A percentile compares a stretch with the other conserved stretches of the same genome.
Conservation (phyloP, 2,888 invertebrate species). For the Morpho helenor region DNA sequence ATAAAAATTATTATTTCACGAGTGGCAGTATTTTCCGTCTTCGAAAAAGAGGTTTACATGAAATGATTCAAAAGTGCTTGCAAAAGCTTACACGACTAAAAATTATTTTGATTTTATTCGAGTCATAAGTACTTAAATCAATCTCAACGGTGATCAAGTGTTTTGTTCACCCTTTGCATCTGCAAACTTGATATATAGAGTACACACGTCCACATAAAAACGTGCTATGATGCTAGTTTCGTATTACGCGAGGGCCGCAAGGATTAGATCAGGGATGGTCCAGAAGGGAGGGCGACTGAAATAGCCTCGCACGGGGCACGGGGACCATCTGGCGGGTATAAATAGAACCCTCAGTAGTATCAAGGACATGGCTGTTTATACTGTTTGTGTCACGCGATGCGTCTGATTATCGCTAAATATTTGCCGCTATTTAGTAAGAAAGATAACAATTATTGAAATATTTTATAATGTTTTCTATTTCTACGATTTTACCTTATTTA, state of each 20-base stretch:
- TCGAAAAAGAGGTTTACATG: too few relatives aligned
- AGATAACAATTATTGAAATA: too few relatives aligned
- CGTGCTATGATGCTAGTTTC: slow-evolving; percentile 29
- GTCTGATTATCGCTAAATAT: neutral
- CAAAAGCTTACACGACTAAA: too few relatives aligned
- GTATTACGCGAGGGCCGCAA: slow-evolving; percentile 35
- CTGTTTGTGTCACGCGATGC: slow-evolving; percentile 24
- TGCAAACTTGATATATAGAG: slow-evolving; percentile 6
- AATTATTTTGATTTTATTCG: too few relatives aligned
- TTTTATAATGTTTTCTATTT: too few relatives aligned
- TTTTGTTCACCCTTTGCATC: neutral
- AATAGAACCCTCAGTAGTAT: slow-evolving; percentile 76
- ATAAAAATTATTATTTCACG: too few relatives aligned
- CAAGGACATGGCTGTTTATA: slow-evolving; percentile 70
- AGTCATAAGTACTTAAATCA: too few relatives aligned
- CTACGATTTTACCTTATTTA: too few relatives aligned
- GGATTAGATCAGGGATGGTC: slow-evolving; percentile 30
- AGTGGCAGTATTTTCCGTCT: too few relatives aligned
- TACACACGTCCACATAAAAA: slow-evolving; percentile 35
- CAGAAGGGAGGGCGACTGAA: slow-evolving; percentile 48
- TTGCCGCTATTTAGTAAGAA: too few relatives aligned
- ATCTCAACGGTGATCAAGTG: too few relatives aligned
- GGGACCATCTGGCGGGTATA: slow-evolving; percentile 65
- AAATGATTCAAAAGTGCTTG: too few relatives aligned
- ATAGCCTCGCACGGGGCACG: slow-evolving; percentile 67